These are phyloP conservation scores for Periophthalmodon schlosseri DNA, from an alignment of 2,113 vertebrate species.

Conservation along the genomic window DNA sequence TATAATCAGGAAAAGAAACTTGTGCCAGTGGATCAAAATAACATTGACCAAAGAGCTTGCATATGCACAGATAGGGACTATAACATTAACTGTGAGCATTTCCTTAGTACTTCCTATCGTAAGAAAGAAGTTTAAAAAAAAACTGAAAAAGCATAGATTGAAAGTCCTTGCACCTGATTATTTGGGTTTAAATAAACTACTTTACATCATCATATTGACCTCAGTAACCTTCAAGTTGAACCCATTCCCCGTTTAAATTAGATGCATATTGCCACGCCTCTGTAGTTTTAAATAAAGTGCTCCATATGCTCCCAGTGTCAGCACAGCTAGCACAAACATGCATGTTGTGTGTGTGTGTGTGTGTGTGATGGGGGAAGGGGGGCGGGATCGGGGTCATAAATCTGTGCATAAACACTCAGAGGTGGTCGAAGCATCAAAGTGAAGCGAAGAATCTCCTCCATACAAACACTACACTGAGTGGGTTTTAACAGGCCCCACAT, in stretches of 20 bases:
- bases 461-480: conserved; percentile 23
- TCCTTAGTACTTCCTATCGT: too few relatives aligned
- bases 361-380: neutral
- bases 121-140: too few relatives aligned
- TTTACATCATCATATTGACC: too few relatives aligned
- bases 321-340: conserved; percentile 46
- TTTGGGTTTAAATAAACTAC: too few relatives aligned
- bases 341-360: neutral
- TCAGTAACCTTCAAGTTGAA: neutral
- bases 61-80: too few relatives aligned
- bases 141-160: too few relatives aligned
- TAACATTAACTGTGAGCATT: too few relatives aligned
- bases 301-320: conserved; percentile 47
- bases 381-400: conserved; percentile 24
- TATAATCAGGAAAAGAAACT: too few relatives aligned
- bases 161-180: too few relatives aligned
- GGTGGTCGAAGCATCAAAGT: conserved; percentile 48
- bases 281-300: conserved; percentile 11
- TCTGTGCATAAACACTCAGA: conserved; percentile 49
- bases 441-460: conserved; percentile 30
- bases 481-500: conserved; percentile 61
- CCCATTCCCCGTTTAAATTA: neutral
- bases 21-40: too few relatives aligned
- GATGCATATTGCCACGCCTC: neutral
- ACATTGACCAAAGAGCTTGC: too few relatives aligned